Base-by-base conservation (phyloP, 2,888 invertebrate species). In the Xestia sexstrigata region DNA sequence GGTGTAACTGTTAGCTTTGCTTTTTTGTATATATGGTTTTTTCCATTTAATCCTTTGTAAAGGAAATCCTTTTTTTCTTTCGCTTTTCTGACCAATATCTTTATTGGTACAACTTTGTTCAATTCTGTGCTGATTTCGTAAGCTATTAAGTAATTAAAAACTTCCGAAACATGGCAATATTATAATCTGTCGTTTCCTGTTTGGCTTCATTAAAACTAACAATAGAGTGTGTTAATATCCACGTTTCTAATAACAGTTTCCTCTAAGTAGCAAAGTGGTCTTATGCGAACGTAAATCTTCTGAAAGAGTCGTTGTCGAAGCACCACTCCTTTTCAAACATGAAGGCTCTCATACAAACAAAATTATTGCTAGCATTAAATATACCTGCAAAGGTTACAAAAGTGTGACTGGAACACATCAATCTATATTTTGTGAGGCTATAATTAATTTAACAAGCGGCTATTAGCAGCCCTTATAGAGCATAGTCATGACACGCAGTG, bases 401-500 rank as follows among this genome's bases (percentile, higher is more conserved):
- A 76, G 77, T 83, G 74, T 81, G 77, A 73, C 85, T 71, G 74
- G 79, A 83, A 81, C 77, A 76, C 73, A 82, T 83, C 77, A 81
- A 82, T 87, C 78, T 81, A 84, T 80, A 84, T 84, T 78, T 85
- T 73, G 83, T 83, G 75, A 63, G 78, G 74, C 83, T 78, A 76
- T 88, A 89, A 91, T 91, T 89, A 90, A 92, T 92, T 91, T 91
- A 93, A 93, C 92, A 89, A 93, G 90, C 89, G 81, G 90, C 91
- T 92, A 93, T 93, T 93, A 93, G 90, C 88, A 86, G 87, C 86
- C 92, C 92, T 92, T 90, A 90, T 90, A 89, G 92, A 88, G 89
- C 90, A 88, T 86, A 91, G 88, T 92, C 89, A 92, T 94, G 93
- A 72, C 79, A 84, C 60, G 85, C 65, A 79, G 71, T 84, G 93